Evolutionary conservation across 1,140 invertebrate species (phyloP).

Genomic region (Brachystomella parvula): DNA sequence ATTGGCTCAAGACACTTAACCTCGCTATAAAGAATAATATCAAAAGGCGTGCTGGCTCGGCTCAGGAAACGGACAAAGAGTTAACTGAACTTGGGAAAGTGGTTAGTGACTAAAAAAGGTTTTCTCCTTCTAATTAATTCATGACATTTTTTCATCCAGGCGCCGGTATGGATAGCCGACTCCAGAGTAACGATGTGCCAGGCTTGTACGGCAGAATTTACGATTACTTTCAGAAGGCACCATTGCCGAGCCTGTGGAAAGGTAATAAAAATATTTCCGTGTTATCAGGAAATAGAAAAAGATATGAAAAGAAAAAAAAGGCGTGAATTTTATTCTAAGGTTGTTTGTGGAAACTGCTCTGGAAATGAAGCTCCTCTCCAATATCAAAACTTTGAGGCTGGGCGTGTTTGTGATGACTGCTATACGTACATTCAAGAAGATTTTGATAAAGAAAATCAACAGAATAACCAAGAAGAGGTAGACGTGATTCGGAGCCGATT

Average conservation of each 20-base stretch:
- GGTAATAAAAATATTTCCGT: slow-evolving; percentile 44
- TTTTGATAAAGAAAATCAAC: slow-evolving; percentile 31
- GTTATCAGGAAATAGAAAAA: not conserved
- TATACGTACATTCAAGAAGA: slow-evolving; percentile 47
- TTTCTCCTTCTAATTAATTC: too few species aligned
- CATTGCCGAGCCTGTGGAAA: slow-evolving; percentile 68
- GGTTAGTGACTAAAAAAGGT: slow-evolving; percentile 30
- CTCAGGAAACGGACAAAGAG: slow-evolving; percentile 37
- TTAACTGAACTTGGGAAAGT: slow-evolving; percentile 39
- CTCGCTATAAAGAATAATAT: slow-evolving; percentile 55
- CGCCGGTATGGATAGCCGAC: slow-evolving; percentile 61
- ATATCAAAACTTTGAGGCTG: slow-evolving; percentile 54
- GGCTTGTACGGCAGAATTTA: slow-evolving; percentile 62
- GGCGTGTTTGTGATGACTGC: slow-evolving; percentile 54
- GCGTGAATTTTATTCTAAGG: slow-evolving; percentile 44
- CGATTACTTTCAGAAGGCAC: slow-evolving; percentile 62
- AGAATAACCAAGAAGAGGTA: slow-evolving; percentile 4
- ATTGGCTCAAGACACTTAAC: slow-evolving; percentile 59
- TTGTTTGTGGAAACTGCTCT: slow-evolving; percentile 63
- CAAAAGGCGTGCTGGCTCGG: slow-evolving; percentile 42
- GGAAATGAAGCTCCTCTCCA: slow-evolving; percentile 57
- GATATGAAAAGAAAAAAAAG: not conserved
- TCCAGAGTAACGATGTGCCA: slow-evolving; percentile 63
- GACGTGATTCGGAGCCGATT: slow-evolving; percentile 22
- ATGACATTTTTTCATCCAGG: slow-evolving; percentile 40